A percentile compares a stretch with the other conserved stretches of the same genome.
These are phyloP conservation scores for Triplophysa rosa DNA, from an alignment of 2,113 vertebrate genomes.

Conservation along the genomic window DNA sequence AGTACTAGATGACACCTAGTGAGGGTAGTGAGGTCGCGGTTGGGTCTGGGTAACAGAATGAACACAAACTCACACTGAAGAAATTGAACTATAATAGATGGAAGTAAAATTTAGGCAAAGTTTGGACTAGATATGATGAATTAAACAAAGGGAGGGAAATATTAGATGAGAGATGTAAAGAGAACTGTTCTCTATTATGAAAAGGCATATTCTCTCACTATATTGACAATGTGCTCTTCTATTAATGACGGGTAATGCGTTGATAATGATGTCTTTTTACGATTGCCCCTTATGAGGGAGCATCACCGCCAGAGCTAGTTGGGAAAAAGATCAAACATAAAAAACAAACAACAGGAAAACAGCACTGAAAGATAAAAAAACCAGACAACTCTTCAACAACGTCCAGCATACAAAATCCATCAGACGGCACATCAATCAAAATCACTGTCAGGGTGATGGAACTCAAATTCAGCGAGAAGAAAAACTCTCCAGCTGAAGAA, in stretches of 20 bases:
- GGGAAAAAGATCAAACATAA: slow-evolving; percentile 61
- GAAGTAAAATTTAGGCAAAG: slow-evolving; percentile 1
- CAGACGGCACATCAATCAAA: slow-evolving; percentile 65
- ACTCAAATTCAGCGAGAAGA: slow-evolving; percentile 58
- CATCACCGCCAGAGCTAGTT: slow-evolving; percentile 60
- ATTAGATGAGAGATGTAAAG: slow-evolving; percentile 47
- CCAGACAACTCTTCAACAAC: slow-evolving; percentile 43
- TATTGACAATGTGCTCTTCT: slow-evolving; percentile 25
- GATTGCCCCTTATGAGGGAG: slow-evolving; percentile 59
- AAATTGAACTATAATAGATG: background rate
- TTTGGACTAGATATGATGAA: slow-evolving; percentile 15
- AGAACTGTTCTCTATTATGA: slow-evolving; percentile 18
- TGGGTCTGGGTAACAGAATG: slow-evolving; percentile 25
- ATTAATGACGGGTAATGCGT: slow-evolving; percentile 28
- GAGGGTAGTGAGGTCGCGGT: background rate
- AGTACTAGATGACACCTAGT: background rate
- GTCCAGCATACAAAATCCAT: slow-evolving; percentile 55
- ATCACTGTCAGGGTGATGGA: slow-evolving; percentile 65
- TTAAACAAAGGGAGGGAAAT: slow-evolving; percentile 44
- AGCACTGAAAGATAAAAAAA: slow-evolving; percentile 15
- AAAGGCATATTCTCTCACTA: slow-evolving; percentile 25
- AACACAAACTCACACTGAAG: slow-evolving; percentile 6
- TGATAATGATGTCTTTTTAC: slow-evolving; percentile 41
- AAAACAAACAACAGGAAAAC: slow-evolving; percentile 32
- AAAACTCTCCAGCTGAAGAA: slow-evolving; percentile 51